Evolutionary conservation across 2,888 invertebrate genomes (phyloP), one percentile per base, ranked within the genome.

Genomic region (Seira sanloemensis): DNA sequence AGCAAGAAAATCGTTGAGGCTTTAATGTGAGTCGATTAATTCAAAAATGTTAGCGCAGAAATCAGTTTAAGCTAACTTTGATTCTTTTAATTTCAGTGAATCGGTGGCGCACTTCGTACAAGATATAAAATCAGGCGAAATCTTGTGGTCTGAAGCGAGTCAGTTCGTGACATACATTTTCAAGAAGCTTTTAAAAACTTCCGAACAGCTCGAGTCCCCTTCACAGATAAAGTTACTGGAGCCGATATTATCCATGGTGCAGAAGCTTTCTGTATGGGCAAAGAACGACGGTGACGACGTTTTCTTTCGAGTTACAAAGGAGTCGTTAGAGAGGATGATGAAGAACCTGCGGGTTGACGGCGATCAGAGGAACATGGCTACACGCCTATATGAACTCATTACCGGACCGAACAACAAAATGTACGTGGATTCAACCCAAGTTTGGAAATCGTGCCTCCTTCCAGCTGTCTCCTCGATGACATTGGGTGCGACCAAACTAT

Each of bases 21-120:
- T 27, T 46, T 74, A 9, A 69, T 87, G 89, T 89, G 82, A 85
- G 84, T 75, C 19, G 21, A 26, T n/a, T n/a, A n/a, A n/a, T n/a
- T n/a, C n/a, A n/a, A n/a, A n/a, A n/a, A n/a, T n/a, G n/a, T n/a
- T n/a, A n/a, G n/a, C n/a, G n/a, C n/a, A n/a, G n/a, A n/a, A n/a
- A n/a, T n/a, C n/a, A n/a, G n/a, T n/a, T n/a, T n/a, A n/a, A n/a
- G n/a, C n/a, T n/a, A n/a, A n/a, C n/a, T n/a, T n/a, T n/a, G n/a
- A n/a, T n/a, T n/a, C n/a, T n/a, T n/a, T n/a, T n/a, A n/a, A n/a
- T n/a, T n/a, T n/a, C n/a, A n/a, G n/a, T n/a, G n/a, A n/a, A n/a
- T n/a, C n/a, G n/a, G n/a, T n/a, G n/a, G n/a, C n/a, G n/a, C n/a
- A n/a, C n/a, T n/a, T n/a, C n/a, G n/a, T n/a, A n/a, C n/a, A n/a